A percentile compares a stretch with the other conserved stretches of the same genome.
Conservation (phyloP, 2,888 invertebrate genomes). For the Mythimna pallens region DNA sequence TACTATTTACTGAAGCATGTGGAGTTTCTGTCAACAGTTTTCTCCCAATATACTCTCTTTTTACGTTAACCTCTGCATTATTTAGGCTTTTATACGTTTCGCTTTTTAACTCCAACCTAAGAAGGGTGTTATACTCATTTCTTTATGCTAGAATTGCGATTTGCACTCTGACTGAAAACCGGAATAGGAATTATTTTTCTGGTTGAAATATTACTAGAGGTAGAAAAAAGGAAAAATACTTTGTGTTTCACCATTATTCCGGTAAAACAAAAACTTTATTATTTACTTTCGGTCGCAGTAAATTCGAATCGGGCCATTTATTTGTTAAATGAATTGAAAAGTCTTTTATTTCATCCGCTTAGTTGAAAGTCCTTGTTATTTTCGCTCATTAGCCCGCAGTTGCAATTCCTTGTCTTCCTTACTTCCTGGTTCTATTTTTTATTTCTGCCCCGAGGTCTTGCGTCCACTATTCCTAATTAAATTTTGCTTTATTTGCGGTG, state of each 20-base stretch:
- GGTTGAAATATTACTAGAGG: background rate
- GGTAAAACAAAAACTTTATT: slow-evolving; percentile 16
- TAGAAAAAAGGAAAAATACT: slow-evolving; percentile 8
- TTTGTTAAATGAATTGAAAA: slow-evolving; percentile 45
- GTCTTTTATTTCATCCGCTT: slow-evolving; percentile 47
- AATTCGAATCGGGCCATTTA: slow-evolving; percentile 44
- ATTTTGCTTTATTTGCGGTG: slow-evolving; percentile 32
- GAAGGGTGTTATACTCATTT: slow-evolving; percentile 1
- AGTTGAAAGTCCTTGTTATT: slow-evolving; percentile 24
- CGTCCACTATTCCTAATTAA: slow-evolving; percentile 27
- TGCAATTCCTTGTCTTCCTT: slow-evolving; percentile 22
- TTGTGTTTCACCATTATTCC: slow-evolving; percentile 11
- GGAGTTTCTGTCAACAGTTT: slow-evolving; percentile 32
- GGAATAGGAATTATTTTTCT: background rate
- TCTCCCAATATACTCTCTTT: slow-evolving; percentile 16
- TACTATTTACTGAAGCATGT: slow-evolving; percentile 52
- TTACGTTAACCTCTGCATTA: slow-evolving; percentile 6
- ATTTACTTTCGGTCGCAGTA: slow-evolving; percentile 26
- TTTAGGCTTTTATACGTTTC: background rate
- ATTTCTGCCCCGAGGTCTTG: background rate
- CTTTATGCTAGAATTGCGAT: slow-evolving; percentile 29
- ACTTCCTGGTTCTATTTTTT: slow-evolving; percentile 11
- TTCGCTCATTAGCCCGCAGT: slow-evolving; percentile 35
- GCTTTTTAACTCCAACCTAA: background rate
- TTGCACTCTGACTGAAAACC: slow-evolving; percentile 42